A percentile compares a stretch with the other conserved stretches of the same genome.
phyloP scores from a whole-genome alignment of 2,888 invertebrate genomes.

The Conops quadrifasciatus region DNA sequence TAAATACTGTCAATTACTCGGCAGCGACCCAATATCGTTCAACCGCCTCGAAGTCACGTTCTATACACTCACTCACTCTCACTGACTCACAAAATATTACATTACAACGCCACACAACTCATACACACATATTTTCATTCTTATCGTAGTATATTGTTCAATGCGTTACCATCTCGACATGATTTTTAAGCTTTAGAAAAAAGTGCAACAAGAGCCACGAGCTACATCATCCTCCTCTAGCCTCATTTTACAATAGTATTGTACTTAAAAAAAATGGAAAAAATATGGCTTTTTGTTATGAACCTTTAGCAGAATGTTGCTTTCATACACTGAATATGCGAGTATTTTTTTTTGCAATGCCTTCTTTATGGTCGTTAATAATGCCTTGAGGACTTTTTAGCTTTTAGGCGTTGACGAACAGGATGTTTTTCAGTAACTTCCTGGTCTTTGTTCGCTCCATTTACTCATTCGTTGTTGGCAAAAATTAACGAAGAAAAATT shows the following conservation, averaged over 20 bases:
- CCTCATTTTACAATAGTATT: too few relatives aligned
- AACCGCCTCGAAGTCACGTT: slow-evolving; percentile 32
- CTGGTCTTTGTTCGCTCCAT: slow-evolving; percentile 37
- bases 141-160: slow-evolving; percentile 5
- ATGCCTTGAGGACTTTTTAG: slow-evolving; percentile 56
- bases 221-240: too few relatives aligned
- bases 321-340: neutral
- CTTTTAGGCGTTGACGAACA: slow-evolving; percentile 47
- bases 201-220: too few relatives aligned
- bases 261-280: too few relatives aligned
- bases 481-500: neutral
- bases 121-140: too few relatives aligned
- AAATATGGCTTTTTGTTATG: too few relatives aligned
- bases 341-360: slow-evolving; percentile 44
- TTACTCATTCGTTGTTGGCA: neutral
- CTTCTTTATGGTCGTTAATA: slow-evolving; percentile 65
- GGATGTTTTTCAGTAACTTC: slow-evolving; percentile 48
- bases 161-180: neutral
- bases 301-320: too few relatives aligned
- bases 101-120: neutral
- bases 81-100: neutral
- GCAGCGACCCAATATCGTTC: neutral
- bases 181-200: neutral
- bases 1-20: slow-evolving; percentile 48
- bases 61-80: too few relatives aligned